Percentiles rank a stretch among this genome's conserved stretches.
Evolutionary conservation across 2,797 vertebrate genomes (phyloP).

Genomic region (Anas capensis): DNA sequence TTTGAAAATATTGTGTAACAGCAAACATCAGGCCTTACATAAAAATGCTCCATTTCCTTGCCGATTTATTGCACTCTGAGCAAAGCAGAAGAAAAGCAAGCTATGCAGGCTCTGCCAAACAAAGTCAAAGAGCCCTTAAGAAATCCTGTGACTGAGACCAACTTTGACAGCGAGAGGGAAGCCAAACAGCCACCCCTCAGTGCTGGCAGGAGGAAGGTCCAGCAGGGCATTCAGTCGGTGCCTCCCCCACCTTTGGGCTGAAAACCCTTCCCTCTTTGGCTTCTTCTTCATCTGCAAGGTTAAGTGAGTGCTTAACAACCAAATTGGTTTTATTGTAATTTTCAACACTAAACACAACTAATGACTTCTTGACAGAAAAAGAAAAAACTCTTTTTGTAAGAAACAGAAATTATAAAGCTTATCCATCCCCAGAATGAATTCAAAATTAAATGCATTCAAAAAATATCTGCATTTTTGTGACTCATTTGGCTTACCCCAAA

Average conservation of each 20-base stretch:
- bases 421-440: background rate
- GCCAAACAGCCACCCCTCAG: background rate
- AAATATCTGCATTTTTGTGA: background rate
- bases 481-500: background rate
- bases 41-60: background rate
- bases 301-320: background rate
- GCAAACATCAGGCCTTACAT: background rate
- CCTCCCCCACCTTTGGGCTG: background rate
- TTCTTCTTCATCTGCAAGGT: background rate
- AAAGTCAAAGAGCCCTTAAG: background rate
- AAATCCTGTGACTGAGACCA: background rate
- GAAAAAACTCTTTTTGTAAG: background rate
- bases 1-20: fast-evolving
- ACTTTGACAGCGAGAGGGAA: background rate
- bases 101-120: background rate
- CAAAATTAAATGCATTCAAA: background rate
- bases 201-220: fast-evolving
- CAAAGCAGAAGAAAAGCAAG: background rate
- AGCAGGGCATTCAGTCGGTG: background rate
- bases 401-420: background rate
- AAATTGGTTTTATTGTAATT: background rate
- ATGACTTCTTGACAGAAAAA: background rate
- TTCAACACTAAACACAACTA: background rate
- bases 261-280: background rate
- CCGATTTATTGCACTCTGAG: background rate